Evolutionary conservation across 2,888 invertebrate species (phyloP).

Genomic region (Thereva unica): DNA sequence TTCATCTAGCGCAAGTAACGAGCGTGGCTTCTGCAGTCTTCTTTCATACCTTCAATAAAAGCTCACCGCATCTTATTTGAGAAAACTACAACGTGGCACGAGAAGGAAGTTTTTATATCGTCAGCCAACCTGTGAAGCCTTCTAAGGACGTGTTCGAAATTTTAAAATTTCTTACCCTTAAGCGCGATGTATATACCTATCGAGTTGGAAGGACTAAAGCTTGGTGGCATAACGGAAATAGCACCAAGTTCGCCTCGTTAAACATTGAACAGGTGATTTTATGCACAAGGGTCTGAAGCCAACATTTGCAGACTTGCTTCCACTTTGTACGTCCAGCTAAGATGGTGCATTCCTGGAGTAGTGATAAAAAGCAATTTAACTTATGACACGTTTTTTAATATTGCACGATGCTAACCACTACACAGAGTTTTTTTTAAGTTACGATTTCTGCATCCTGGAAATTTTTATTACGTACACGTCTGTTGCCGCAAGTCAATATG

Average conservation of each 20-base stretch:
- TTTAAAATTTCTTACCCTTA: background rate
- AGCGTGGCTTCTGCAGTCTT: background rate
- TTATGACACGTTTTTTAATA: slow-evolving; percentile 8
- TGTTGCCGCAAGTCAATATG: too few relatives aligned
- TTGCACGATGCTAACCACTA: too few relatives aligned
- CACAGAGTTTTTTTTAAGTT: too few relatives aligned
- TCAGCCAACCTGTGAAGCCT: slow-evolving; percentile 10
- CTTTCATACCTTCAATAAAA: slow-evolving; percentile 1
- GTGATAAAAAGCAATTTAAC: slow-evolving; percentile 17
- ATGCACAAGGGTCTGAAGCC: slow-evolving; percentile 5
- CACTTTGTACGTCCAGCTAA: background rate
- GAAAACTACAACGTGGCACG: background rate
- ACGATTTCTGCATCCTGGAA: too few relatives aligned
- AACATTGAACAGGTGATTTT: slow-evolving; percentile 22
- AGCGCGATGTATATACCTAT: background rate
- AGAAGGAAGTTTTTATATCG: slow-evolving; percentile 3
- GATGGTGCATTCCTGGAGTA: background rate
- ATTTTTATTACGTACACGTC: too few relatives aligned
- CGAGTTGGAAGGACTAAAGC: background rate
- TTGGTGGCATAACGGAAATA: slow-evolving; percentile 10
- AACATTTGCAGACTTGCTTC: background rate
- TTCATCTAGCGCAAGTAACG: background rate
- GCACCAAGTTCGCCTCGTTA: slow-evolving; percentile 15
- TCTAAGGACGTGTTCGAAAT: slow-evolving; percentile 1
- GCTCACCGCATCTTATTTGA: slow-evolving; percentile 6